Conservation (phyloP, 2,113 vertebrate genomes). For the Halcyon malimbica region DNA sequence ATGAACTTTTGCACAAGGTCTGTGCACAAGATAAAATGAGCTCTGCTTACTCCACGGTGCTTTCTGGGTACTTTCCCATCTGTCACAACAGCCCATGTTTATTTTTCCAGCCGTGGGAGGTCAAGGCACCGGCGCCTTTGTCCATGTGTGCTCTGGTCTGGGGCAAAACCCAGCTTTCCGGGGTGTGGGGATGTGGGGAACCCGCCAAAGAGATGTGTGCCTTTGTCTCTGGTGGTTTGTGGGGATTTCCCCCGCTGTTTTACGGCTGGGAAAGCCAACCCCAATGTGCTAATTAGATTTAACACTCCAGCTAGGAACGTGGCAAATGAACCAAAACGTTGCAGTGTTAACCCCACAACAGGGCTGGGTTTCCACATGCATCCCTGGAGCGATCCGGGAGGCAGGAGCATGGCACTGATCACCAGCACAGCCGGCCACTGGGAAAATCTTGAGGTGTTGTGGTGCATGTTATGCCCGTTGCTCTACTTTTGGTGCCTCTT, state of each 20-base stretch:
- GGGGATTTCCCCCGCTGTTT: background rate
- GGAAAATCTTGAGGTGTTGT: rapidly evolving
- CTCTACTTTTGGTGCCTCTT: background rate
- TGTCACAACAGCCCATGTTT: background rate
- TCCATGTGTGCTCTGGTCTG: rapidly evolving
- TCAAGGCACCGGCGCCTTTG: rapidly evolving
- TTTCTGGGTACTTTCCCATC: background rate
- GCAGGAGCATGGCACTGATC: rapidly evolving
- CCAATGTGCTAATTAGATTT: slow-evolving; percentile 43
- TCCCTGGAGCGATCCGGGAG: rapidly evolving
- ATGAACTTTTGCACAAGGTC: rapidly evolving
- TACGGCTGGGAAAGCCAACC: slow-evolving; percentile 18
- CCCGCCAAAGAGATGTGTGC: rapidly evolving
- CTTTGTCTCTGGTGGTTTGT: background rate
- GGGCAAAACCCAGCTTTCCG: background rate
- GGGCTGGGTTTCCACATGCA: background rate
- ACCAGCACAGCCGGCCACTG: rapidly evolving
- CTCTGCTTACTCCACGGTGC: background rate
- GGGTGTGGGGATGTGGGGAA: background rate
- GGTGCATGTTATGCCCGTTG: rapidly evolving
- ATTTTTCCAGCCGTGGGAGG: background rate
- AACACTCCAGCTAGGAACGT: background rate
- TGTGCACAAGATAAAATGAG: background rate
- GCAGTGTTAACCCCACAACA: rapidly evolving
- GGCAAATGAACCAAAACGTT: background rate